Evolutionary conservation across 2,797 vertebrate species (phyloP).

Genomic region (Mergus octosetaceus): DNA sequence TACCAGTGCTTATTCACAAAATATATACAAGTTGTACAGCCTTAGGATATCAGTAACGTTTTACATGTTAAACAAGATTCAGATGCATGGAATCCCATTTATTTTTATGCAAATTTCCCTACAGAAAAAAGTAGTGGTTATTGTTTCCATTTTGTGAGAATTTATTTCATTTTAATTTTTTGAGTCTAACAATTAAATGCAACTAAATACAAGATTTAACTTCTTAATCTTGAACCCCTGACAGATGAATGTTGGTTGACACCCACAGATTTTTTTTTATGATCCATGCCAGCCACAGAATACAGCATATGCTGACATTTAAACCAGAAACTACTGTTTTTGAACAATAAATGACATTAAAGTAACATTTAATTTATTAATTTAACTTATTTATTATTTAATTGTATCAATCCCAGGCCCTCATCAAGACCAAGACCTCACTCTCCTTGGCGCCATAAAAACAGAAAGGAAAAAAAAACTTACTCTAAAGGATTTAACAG

Average conservation of each 20-base stretch:
- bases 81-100: background rate
- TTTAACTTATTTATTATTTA: constrained; percentile 9
- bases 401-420: background rate
- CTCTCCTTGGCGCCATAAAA: constrained; percentile 1
- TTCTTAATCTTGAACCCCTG: background rate
- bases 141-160: background rate
- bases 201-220: background rate
- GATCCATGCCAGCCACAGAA: background rate
- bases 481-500: constrained; percentile 5
- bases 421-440: background rate
- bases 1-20: background rate
- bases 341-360: background rate
- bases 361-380: background rate
- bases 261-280: background rate
- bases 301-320: background rate
- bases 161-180: background rate
- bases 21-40: background rate
- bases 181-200: background rate
- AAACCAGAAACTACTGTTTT: background rate
- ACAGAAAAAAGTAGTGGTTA: background rate
- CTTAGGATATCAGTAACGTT: background rate
- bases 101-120: background rate
- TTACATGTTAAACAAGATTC: background rate
- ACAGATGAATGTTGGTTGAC: constrained; percentile 3
- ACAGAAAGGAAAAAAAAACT: background rate